These are phyloP conservation scores for Hylaeus volcanicus DNA, from an alignment of 1,140 invertebrate genomes.

Conservation along the genomic window DNA sequence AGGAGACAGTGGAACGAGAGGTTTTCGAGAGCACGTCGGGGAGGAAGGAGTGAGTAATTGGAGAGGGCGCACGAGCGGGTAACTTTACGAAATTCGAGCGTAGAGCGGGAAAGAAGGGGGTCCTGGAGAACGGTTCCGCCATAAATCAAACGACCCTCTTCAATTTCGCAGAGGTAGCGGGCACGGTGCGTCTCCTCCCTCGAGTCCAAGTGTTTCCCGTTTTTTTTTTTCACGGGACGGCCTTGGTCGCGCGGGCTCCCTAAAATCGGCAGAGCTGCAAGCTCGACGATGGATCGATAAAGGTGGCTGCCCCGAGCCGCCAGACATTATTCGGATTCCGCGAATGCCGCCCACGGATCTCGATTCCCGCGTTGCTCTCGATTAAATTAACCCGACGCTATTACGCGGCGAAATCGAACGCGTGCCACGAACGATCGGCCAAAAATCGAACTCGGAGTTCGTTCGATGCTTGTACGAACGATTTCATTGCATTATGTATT, in stretches of 20 bases:
- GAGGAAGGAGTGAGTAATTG: constrained; percentile 25
- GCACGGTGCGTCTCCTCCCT: background rate
- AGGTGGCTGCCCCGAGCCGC: constrained; percentile 18
- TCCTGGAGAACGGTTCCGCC: constrained; percentile 28
- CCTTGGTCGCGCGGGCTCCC: constrained; percentile 22
- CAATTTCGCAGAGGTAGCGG: constrained; percentile 56
- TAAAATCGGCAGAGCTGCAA: constrained; percentile 50
- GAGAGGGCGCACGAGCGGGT: constrained; percentile 26
- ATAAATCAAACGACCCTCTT: constrained; percentile 70
- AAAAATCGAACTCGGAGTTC: too few relatives aligned
- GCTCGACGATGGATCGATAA: constrained; percentile 57
- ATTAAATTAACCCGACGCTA: constrained; percentile 19
- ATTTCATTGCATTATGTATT: too few relatives aligned
- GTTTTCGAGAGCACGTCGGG: background rate
- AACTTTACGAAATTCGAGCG: constrained; percentile 52
- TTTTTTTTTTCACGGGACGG: constrained; percentile 38
- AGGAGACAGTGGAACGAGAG: background rate
- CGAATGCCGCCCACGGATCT: constrained; percentile 25
- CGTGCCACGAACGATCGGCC: too few relatives aligned
- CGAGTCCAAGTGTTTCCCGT: constrained; percentile 40
- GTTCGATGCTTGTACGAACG: too few relatives aligned
- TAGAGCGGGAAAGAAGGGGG: constrained; percentile 10
- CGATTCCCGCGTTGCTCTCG: background rate
- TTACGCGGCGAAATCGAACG: background rate
- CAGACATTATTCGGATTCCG: constrained; percentile 58